Conservation (phyloP, 2,888 invertebrate species). For the Gortyna flavago region DNA sequence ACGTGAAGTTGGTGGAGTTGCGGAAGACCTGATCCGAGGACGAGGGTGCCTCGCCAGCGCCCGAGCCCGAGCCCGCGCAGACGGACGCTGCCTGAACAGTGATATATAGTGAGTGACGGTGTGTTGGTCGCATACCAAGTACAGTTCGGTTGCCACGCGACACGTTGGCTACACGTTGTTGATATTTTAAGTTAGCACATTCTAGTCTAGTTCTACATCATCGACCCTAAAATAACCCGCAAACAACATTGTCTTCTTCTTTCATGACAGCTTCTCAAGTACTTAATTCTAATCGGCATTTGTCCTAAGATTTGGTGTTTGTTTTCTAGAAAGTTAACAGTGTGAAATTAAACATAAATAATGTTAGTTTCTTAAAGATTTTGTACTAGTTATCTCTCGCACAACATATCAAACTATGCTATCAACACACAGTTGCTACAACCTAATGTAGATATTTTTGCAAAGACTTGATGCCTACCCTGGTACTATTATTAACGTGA, state of each 20-base stretch:
- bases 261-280: conserved; percentile 64
- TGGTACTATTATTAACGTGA: conserved; percentile 79
- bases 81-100: conserved; percentile 59
- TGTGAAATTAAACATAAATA: conserved; percentile 28
- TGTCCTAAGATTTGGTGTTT: conserved; percentile 45
- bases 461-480: conserved; percentile 79
- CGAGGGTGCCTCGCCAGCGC: conserved; percentile 37
- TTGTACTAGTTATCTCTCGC: conserved; percentile 62
- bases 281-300: conserved; percentile 66
- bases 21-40: conserved; percentile 87
- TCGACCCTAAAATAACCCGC: conserved; percentile 60
- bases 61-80: conserved; percentile 28
- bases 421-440: conserved; percentile 74
- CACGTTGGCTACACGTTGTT: conserved; percentile 46
- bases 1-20: conserved; percentile 93
- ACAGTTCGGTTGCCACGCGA: conserved; percentile 41
- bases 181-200: conserved; percentile 65
- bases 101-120: conserved; percentile 68
- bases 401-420: conserved; percentile 80
- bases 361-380: conserved; percentile 29
- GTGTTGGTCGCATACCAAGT: conserved; percentile 70
- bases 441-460: conserved; percentile 74
- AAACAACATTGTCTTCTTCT: conserved; percentile 49
- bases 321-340: conserved; percentile 35
- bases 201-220: conserved; percentile 68